Conservation (phyloP, 1,140 invertebrate species). For the Sminthurinus signatus region DNA sequence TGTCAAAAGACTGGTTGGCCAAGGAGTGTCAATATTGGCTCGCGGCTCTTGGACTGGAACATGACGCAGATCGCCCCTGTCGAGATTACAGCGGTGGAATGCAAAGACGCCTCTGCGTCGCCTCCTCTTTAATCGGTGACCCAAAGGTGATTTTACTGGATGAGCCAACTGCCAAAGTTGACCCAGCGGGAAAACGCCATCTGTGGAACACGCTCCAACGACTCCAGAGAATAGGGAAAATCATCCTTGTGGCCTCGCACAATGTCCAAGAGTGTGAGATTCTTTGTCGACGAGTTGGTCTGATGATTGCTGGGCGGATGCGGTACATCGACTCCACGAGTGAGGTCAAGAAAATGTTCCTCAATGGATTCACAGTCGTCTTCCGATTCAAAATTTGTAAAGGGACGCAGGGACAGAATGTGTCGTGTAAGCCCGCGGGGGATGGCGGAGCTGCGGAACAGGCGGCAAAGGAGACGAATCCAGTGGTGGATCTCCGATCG, state of each 20-base stretch:
- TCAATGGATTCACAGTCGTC: slow-evolving; percentile 8
- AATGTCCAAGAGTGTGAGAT: slow-evolving; percentile 21
- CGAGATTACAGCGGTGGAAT: slow-evolving; percentile 48
- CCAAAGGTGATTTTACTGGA: slow-evolving; percentile 48
- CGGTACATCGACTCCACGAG: background rate
- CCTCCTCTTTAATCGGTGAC: slow-evolving; percentile 53
- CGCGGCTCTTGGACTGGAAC: slow-evolving; percentile 5
- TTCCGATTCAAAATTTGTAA: slow-evolving; percentile 5
- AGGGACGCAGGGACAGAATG: background rate
- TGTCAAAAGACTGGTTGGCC: background rate
- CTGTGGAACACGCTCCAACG: slow-evolving; percentile 50
- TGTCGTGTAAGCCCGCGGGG: no score
- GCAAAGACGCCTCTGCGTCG: slow-evolving; percentile 54
- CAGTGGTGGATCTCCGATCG: background rate
- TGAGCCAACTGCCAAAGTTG: slow-evolving; percentile 51
- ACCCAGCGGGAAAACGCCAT: slow-evolving; percentile 50
- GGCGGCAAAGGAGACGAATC: no score
- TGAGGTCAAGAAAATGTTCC: slow-evolving; percentile 6
- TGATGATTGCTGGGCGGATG: slow-evolving; percentile 8
- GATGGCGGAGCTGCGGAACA: no score
- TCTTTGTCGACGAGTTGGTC: slow-evolving; percentile 12
- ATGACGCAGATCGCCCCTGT: background rate
- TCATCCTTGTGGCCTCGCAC: slow-evolving; percentile 7
- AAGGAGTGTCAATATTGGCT: background rate
- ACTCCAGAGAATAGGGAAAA: slow-evolving; percentile 2